Evolutionary conservation across 2,888 invertebrate genomes (phyloP).

Genomic region (Drosophila atripex): DNA sequence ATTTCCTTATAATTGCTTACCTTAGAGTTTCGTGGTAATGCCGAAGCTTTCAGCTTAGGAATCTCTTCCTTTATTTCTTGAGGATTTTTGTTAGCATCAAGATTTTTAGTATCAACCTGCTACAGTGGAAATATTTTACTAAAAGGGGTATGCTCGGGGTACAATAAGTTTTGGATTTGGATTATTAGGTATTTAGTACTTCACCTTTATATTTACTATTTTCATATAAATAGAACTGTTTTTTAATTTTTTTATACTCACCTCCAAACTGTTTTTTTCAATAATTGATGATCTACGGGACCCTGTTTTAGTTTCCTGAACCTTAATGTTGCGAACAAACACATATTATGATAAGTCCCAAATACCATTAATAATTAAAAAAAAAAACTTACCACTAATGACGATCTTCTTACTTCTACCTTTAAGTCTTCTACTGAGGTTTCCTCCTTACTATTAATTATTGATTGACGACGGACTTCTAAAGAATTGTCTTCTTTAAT

Average conservation of each 20-base stretch:
- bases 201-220: background rate
- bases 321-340: constrained; percentile 46
- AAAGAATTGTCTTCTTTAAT: constrained; percentile 75
- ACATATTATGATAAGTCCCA: background rate
- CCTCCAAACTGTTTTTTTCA: constrained; percentile 80
- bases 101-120: constrained; percentile 70
- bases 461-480: constrained; percentile 76
- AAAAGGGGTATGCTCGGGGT: constrained; percentile 8
- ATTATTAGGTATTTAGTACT: background rate
- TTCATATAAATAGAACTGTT: background rate
- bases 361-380: constrained; percentile 1
- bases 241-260: constrained; percentile 48
- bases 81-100: constrained; percentile 84
- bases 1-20: constrained; percentile 67
- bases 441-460: constrained; percentile 65
- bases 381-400: constrained; percentile 74
- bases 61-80: constrained; percentile 86
- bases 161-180: background rate
- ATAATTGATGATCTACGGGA: constrained; percentile 80
- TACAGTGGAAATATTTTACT: constrained; percentile 45
- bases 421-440: constrained; percentile 65
- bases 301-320: constrained; percentile 72
- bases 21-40: constrained; percentile 79
- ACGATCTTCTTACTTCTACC: constrained; percentile 79
- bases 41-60: constrained; percentile 86